These are phyloP conservation scores for Cryptoleucopteryx plumbea DNA, from an alignment of 2,113 vertebrate species.

Conservation along the genomic window DNA sequence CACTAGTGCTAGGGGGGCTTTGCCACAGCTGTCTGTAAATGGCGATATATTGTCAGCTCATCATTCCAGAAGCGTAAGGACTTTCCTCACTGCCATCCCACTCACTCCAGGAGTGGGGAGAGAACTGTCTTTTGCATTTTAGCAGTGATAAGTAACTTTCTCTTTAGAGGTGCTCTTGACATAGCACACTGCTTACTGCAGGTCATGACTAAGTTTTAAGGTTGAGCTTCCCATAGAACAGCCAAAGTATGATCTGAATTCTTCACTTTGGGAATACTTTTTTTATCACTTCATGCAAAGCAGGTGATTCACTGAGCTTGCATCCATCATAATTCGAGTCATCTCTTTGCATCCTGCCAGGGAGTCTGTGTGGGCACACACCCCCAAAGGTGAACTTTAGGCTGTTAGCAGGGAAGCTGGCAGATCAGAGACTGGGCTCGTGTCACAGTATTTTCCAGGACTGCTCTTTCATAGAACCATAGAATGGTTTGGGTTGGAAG, in stretches of 20 bases:
- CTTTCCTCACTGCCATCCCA: background rate
- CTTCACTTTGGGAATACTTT: background rate
- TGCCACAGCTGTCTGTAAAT: background rate
- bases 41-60: background rate
- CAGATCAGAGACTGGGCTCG: background rate
- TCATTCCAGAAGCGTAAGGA: background rate
- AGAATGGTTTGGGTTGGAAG: too few relatives aligned
- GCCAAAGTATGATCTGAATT: background rate
- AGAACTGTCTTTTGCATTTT: background rate
- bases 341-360: background rate
- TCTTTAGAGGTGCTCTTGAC: background rate
- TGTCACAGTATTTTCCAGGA: background rate
- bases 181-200: background rate
- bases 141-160: background rate
- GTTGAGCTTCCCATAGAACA: background rate
- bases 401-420: background rate
- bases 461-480: background rate
- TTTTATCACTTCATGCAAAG: background rate
- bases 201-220: background rate
- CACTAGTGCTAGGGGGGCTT: background rate
- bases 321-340: background rate
- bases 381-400: background rate
- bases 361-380: rapidly evolving
- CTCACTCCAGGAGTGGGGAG: background rate
- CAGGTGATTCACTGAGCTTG: background rate